Conservation (phyloP, 1,140 invertebrate species). For the Eriosoma lanigerum region DNA sequence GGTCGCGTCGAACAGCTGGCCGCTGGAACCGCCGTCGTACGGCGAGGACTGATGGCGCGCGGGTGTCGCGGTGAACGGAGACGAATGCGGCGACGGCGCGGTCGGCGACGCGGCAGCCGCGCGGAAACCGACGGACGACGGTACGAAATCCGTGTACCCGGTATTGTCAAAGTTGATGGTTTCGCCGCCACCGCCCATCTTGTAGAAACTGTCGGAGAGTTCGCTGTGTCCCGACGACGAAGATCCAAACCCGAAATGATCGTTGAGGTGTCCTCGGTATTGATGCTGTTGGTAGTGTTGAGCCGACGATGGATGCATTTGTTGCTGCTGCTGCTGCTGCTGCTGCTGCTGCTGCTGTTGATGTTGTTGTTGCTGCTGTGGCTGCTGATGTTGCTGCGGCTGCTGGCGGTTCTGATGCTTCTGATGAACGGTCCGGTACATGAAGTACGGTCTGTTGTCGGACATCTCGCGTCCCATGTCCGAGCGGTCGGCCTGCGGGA, state of each 20-base stretch:
- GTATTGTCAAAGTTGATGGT: not conserved
- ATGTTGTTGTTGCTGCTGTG: not conserved
- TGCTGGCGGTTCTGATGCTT: not conserved
- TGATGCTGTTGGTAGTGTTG: not conserved
- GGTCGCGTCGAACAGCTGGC: not conserved
- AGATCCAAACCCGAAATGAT: not conserved
- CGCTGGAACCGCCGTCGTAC: not conserved
- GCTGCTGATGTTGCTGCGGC: not conserved
- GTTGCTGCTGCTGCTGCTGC: not conserved
- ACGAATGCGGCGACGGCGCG: not conserved
- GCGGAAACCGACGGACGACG: not conserved
- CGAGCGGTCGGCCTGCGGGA: not conserved
- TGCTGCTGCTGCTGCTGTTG: not conserved
- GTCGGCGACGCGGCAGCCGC: not conserved
- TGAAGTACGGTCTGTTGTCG: not conserved
- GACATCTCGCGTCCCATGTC: not conserved
- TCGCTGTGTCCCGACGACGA: not conserved
- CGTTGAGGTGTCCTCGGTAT: not conserved
- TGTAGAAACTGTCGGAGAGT: not conserved
- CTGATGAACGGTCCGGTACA: not conserved
- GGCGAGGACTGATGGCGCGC: not conserved
- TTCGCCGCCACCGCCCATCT: not conserved
- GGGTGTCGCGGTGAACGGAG: not conserved
- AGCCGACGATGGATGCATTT: too few relatives aligned
- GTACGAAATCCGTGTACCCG: constrained; percentile 28